Conservation (phyloP, 2,888 invertebrate genomes). For the Folsomia candida region DNA sequence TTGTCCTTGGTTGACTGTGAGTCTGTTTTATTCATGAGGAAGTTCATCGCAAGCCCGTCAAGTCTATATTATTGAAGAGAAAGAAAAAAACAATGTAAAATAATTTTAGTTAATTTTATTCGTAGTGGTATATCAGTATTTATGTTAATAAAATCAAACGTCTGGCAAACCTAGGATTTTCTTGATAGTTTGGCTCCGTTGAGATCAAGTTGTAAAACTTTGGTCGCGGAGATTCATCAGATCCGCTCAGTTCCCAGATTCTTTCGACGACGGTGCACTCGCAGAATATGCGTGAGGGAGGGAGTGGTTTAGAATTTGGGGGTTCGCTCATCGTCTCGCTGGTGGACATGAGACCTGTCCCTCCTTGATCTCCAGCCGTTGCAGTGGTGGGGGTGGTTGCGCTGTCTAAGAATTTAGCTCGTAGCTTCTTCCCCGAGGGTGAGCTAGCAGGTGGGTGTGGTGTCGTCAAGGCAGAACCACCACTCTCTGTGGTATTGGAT, state of each 20-base stretch:
- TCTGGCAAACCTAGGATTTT: conserved; percentile 84
- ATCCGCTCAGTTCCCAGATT: conserved; percentile 18
- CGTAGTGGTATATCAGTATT: too few relatives aligned
- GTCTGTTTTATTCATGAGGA: conserved; percentile 87
- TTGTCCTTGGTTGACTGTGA: conserved; percentile 55
- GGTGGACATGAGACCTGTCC: conserved; percentile 20
- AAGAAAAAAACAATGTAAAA: too few relatives aligned
- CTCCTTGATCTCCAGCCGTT: background rate
- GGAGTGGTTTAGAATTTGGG: conserved; percentile 41
- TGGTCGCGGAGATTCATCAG: conserved; percentile 68
- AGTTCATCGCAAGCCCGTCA: conserved; percentile 71
- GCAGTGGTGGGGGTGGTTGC: background rate
- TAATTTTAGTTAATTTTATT: too few relatives aligned
- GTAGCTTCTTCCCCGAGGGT: conserved; percentile 1
- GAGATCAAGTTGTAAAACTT: conserved; percentile 86
- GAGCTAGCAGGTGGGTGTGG: background rate
- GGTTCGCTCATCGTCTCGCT: conserved; percentile 37
- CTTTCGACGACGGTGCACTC: conserved; percentile 43
- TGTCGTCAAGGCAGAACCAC: background rate
- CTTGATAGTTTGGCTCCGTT: conserved; percentile 70
- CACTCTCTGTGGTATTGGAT: background rate
- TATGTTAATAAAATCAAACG: too few relatives aligned
- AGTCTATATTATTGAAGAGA: too few relatives aligned
- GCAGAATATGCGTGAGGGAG: conserved; percentile 46
- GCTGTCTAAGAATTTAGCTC: background rate